Evolutionary conservation across 2,113 vertebrate species (phyloP).

Genomic region (Eclectus roratus): DNA sequence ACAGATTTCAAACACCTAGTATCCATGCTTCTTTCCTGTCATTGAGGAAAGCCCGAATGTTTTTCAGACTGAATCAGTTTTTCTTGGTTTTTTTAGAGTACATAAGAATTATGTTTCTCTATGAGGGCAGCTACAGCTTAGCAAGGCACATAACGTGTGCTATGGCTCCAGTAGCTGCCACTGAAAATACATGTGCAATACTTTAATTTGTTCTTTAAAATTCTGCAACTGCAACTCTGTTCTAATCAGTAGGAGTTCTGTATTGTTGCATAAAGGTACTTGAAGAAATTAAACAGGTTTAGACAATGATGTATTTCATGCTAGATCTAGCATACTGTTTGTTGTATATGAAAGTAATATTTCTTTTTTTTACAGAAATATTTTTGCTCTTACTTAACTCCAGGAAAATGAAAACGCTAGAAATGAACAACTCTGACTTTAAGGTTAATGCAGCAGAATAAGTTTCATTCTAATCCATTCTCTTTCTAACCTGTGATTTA

Average conservation of each 20-base stretch:
- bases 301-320: accelerated
- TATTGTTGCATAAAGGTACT: not conserved
- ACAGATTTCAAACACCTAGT: not conserved
- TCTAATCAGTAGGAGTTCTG: not conserved
- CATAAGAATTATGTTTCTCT: not conserved
- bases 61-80: not conserved
- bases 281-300: not conserved
- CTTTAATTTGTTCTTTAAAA: not conserved
- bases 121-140: not conserved
- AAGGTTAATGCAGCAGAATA: conserved; percentile 24
- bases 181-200: not conserved
- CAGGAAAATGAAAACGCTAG: conserved; percentile 6
- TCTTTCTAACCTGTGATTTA: not conserved
- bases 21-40: not conserved
- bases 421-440: conserved; percentile 12
- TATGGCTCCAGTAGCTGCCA: not conserved
- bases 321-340: not conserved
- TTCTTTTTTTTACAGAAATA: not conserved
- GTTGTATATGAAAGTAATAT: not conserved
- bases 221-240: not conserved
- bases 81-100: not conserved
- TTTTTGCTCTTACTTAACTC: conserved; percentile 17
- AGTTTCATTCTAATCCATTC: not conserved
- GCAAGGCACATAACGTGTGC: accelerated
- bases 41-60: not conserved